Evolutionary conservation across 2,113 vertebrate species (phyloP).

Genomic region (Ptychochromis oligacanthus): DNA sequence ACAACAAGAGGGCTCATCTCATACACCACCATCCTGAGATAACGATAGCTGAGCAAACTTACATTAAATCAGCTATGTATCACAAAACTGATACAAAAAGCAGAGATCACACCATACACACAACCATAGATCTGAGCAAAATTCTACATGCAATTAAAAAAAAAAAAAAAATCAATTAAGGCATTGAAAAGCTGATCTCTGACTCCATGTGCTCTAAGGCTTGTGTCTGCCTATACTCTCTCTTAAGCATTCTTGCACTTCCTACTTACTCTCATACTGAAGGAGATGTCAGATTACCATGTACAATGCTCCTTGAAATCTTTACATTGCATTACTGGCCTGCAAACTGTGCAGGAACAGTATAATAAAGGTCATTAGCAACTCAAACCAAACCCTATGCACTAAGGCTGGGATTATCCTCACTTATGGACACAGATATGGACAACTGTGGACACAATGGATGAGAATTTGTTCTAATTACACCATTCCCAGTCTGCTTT

Average conservation of each 20-base stretch:
- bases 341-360: not conserved
- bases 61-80: no score
- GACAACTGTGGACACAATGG: not conserved
- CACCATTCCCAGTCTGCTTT: not conserved
- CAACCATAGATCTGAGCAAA: not conserved
- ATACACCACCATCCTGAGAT: no score
- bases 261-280: not conserved
- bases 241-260: not conserved
- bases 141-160: not conserved
- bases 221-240: not conserved
- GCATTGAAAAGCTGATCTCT: not conserved
- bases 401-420: not conserved
- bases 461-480: not conserved
- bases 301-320: not conserved
- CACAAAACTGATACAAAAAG: not conserved
- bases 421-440: not conserved
- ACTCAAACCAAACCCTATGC: not conserved
- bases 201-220: fast-evolving
- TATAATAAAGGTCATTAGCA: not conserved
- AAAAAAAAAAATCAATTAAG: not conserved
- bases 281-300: not conserved
- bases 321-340: not conserved
- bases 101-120: no score
- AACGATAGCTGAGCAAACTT: no score
- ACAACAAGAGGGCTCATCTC: no score